Conservation (phyloP, 2,797 vertebrate genomes). For the Pampus argenteus region DNA sequence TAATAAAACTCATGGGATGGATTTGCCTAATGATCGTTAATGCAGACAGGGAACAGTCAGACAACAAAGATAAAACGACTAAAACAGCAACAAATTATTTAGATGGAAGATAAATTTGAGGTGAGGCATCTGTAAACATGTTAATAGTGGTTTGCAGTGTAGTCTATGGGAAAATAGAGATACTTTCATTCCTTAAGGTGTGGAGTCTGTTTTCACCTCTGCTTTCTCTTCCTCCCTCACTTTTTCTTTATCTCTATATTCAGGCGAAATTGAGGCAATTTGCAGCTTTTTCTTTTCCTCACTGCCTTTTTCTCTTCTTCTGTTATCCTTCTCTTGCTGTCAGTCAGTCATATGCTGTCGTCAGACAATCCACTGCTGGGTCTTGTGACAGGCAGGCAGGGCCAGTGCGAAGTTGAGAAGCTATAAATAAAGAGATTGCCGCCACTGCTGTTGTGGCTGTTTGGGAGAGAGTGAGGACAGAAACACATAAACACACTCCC, state of each 20-base stretch:
- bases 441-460: slow-evolving; percentile 53
- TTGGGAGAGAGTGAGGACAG: slow-evolving; percentile 37
- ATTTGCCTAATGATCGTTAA: background rate
- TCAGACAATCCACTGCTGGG: slow-evolving; percentile 76
- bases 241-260: slow-evolving; percentile 12
- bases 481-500: slow-evolving; percentile 1
- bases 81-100: no score
- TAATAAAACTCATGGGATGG: background rate
- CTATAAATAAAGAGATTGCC: slow-evolving; percentile 82
- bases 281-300: slow-evolving; percentile 6
- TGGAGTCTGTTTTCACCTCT: background rate
- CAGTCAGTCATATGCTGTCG: slow-evolving; percentile 70
- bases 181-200: background rate
- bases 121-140: slow-evolving; percentile 1
- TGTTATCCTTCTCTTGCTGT: slow-evolving; percentile 51
- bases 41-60: background rate
- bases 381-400: slow-evolving; percentile 82
- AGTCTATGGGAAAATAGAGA: background rate
- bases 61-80: background rate
- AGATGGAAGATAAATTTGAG: no score
- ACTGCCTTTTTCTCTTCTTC: slow-evolving; percentile 15
- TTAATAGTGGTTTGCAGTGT: background rate
- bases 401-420: slow-evolving; percentile 65
- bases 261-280: background rate
- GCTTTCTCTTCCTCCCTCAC: background rate